These are phyloP conservation scores for Sacculina carcini DNA, from an alignment of 2,888 invertebrate species.

Conservation along the genomic window DNA sequence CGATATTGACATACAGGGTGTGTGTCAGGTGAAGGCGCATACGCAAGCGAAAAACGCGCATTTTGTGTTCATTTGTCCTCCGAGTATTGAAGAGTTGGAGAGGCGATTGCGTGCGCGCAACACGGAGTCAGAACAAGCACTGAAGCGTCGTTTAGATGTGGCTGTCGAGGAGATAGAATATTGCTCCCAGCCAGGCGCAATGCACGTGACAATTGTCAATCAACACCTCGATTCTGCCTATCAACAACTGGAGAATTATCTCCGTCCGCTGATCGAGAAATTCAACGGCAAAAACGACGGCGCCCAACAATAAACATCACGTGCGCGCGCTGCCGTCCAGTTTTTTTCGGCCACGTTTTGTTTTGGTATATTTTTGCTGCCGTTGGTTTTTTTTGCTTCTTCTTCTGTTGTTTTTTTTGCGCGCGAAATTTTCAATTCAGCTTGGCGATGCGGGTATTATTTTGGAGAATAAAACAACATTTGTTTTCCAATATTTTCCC, in stretches of 20 bases:
- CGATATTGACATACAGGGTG: slow-evolving; percentile 86
- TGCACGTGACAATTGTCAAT: slow-evolving; percentile 55
- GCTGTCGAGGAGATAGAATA: slow-evolving; percentile 59
- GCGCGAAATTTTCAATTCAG: no score
- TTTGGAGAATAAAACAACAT: no score
- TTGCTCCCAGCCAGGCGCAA: slow-evolving; percentile 47
- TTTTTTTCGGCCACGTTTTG: no score
- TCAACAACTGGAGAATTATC: slow-evolving; percentile 37
- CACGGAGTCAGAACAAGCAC: slow-evolving; percentile 68
- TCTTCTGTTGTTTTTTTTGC: no score
- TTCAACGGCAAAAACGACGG: no score
- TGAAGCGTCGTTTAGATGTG: slow-evolving; percentile 44
- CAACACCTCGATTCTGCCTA: slow-evolving; percentile 58
- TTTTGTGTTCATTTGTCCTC: slow-evolving; percentile 78
- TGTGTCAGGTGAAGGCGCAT: slow-evolving; percentile 55
- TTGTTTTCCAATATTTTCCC: no score
- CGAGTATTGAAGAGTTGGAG: slow-evolving; percentile 31
- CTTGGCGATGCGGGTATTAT: no score
- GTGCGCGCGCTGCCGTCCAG: no score
- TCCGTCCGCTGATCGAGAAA: slow-evolving; percentile 31
- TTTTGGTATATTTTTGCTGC: no score
- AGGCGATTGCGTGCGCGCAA: slow-evolving; percentile 31
- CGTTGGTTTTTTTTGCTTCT: no score
- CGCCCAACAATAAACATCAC: no score
- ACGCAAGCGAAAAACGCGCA: slow-evolving; percentile 48